A percentile compares a stretch with the other conserved stretches of the same genome.
Conservation (phyloP, 2,113 vertebrate genomes). For the Rhabdomys dilectus region DNA sequence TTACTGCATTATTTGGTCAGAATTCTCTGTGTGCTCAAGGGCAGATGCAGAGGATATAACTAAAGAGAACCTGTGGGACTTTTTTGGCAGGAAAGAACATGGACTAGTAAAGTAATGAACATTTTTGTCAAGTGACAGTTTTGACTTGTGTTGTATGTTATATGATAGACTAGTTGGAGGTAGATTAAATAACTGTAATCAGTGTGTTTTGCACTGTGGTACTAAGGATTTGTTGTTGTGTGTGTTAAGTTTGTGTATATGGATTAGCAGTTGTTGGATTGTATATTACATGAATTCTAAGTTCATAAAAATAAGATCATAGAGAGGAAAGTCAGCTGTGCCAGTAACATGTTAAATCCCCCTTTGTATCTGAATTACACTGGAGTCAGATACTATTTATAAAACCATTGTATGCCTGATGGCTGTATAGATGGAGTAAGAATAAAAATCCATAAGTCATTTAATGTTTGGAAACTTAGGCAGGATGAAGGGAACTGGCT, state of each 20-base stretch:
- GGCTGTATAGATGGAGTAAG: not conserved
- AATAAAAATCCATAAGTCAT: not conserved
- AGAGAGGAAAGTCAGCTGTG: not conserved
- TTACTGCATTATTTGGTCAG: not conserved
- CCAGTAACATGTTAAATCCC: not conserved
- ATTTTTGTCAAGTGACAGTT: not conserved
- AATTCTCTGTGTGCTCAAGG: not conserved
- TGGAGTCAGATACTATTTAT: slow-evolving; percentile 15
- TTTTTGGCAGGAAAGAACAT: not conserved
- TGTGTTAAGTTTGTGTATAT: not conserved
- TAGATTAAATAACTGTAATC: not conserved
- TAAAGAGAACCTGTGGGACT: not conserved
- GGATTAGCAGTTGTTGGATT: slow-evolving; percentile 10
- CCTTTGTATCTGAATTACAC: not conserved
- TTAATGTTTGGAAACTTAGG: not conserved
- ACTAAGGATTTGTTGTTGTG: not conserved
- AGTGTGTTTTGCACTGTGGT: not conserved
- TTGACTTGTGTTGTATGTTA: not conserved
- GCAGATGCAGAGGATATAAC: not conserved
- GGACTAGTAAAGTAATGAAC: not conserved
- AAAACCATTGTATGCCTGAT: not conserved
- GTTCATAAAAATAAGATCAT: slow-evolving; percentile 4
- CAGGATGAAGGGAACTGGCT: not conserved
- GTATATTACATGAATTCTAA: slow-evolving; percentile 4
- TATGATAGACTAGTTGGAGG: not conserved